phyloP scores from a whole-genome alignment of 2,888 invertebrate genomes.

The Parnassius smintheus region DNA sequence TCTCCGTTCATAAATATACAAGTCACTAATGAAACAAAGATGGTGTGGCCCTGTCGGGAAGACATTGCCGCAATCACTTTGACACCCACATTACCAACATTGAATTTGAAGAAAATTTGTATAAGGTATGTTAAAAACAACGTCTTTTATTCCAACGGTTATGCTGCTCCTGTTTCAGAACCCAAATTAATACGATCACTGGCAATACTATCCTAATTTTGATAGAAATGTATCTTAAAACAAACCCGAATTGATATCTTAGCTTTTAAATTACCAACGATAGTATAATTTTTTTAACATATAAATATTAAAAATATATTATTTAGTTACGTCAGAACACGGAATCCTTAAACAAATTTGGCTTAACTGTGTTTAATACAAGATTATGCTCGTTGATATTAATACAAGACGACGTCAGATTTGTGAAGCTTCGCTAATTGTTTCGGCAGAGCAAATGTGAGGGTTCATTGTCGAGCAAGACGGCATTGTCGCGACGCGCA shows the following conservation, averaged over 20 bases:
- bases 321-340: no score
- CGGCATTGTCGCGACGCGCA: constrained; percentile 21
- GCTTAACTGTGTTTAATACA: not conserved
- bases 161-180: no score
- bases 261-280: no score
- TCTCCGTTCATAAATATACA: constrained; percentile 50
- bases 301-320: no score
- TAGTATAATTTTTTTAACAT: no score
- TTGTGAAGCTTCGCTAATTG: constrained; percentile 64
- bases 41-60: constrained; percentile 28
- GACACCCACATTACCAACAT: constrained; percentile 25
- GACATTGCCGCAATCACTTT: constrained; percentile 30
- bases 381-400: not conserved
- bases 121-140: constrained; percentile 11
- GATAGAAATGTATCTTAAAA: no score
- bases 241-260: no score
- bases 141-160: constrained; percentile 11
- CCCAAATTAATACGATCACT: not conserved
- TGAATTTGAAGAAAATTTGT: constrained; percentile 23
- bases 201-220: no score
- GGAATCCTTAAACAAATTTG: not conserved
- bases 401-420: constrained; percentile 11
- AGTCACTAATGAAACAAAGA: constrained; percentile 54
- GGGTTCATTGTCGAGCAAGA: constrained; percentile 71
- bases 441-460: constrained; percentile 73